These are phyloP conservation scores for Tamandua tetradactyla DNA, from an alignment of 2,797 vertebrate species.

Conservation along the genomic window DNA sequence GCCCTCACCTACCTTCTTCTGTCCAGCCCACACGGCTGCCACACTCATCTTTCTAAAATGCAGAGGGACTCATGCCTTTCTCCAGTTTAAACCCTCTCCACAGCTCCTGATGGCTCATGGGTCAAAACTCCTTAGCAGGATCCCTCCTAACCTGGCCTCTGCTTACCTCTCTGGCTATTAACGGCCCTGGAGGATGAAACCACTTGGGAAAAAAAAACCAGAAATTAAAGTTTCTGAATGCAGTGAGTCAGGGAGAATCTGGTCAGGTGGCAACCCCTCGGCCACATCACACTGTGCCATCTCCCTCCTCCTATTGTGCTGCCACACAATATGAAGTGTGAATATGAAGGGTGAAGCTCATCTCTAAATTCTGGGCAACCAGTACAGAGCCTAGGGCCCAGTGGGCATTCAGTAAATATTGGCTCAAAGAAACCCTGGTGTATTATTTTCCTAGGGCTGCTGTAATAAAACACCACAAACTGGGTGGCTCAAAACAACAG, in stretches of 20 bases:
- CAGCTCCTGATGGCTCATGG: rapidly evolving
- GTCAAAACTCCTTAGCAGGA: not conserved
- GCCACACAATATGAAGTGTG: too few relatives aligned
- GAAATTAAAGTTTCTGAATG: not conserved
- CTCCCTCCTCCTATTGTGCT: rapidly evolving
- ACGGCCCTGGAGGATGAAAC: not conserved
- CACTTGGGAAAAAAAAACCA: not conserved
- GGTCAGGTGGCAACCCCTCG: not conserved
- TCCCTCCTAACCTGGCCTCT: not conserved
- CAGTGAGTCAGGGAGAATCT: not conserved
- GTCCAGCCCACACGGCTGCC: not conserved
- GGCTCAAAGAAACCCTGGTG: not conserved
- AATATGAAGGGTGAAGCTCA: rapidly evolving
- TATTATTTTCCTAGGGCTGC: too few relatives aligned
- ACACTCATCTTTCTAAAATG: rapidly evolving
- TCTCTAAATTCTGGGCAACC: not conserved
- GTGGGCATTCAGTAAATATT: rapidly evolving
- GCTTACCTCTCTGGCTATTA: not conserved
- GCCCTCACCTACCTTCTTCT: not conserved
- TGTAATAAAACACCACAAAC: too few relatives aligned
- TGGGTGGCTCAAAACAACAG: too few relatives aligned
- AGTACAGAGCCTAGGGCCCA: not conserved
- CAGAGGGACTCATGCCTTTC: rapidly evolving
- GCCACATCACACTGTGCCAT: too few relatives aligned
- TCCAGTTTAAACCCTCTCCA: rapidly evolving